Evolutionary conservation across 2,888 invertebrate genomes (phyloP), one percentile per base, ranked within the genome.

Genomic region (Stenurella melanura): DNA sequence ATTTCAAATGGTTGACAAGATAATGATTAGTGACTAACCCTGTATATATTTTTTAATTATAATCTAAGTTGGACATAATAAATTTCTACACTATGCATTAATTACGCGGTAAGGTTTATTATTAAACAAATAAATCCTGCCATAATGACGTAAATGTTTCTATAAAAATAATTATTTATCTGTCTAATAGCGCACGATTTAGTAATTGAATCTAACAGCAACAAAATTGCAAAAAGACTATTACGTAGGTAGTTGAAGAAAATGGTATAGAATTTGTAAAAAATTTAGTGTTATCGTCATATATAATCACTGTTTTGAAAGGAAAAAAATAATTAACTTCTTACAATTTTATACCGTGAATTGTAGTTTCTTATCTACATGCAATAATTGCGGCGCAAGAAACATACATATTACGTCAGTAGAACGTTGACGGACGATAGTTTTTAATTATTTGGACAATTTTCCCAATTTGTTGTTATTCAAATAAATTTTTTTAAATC

Each of bases 231-330:
- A 50, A 42, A 2, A 42, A 50, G n/a, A 12, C 15, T n/a, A 17
- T 4, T 50, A 50, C 50, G 50, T n/a, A 50, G 50, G 50, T n/a
- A 50, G 50, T 50, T 50, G n/a, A 6, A 50, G n/a, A n/a, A 50
- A 50, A 50, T 50, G 6, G 50, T 50, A 50, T 50, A n/a, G 50
- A 50, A 50, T 50, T 50, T 50, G 50, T n/a, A 50, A 50, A 50
- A 50, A 50, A 50, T n/a, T n/a, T 50, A 15, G 42, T 4, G 6
- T 6, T 50, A 50, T 50, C n/a, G n/a, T 50, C n/a, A 5, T 50
- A n/a, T 50, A n/a, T 50, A 50, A 50, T 50, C n/a, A 7, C 50
- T 50, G n/a, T 50, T 50, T 50, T 50, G 50, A 50, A 50, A 50
- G 50, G 15, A 50, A n/a, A 6, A 50, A 50, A 50, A 50, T 50